Evolutionary conservation across 2,113 vertebrate genomes (phyloP).

Genomic region (Petrocephalus zakoni): DNA sequence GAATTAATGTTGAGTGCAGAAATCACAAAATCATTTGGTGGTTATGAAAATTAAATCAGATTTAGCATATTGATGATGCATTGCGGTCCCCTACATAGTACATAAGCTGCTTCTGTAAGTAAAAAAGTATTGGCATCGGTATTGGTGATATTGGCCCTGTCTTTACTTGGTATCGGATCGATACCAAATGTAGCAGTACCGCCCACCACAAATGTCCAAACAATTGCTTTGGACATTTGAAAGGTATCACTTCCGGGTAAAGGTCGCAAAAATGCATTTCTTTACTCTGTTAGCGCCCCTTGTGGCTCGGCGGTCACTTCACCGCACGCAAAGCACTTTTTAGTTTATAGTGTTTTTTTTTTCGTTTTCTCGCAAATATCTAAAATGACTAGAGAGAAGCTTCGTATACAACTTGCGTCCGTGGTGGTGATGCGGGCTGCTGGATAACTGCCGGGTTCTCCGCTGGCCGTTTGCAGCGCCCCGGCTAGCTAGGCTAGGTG

Average conservation of each 20-base stretch:
- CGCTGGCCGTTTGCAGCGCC: neutral
- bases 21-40: no score
- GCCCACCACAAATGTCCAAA: no score
- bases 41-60: no score
- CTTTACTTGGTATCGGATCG: no score
- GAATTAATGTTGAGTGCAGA: no score
- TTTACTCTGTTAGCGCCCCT: neutral
- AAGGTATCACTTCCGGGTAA: neutral
- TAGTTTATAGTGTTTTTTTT: neutral
- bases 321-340: neutral
- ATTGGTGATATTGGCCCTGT: no score
- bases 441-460: neutral
- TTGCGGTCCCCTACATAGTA: no score
- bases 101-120: no score
- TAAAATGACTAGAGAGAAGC: neutral
- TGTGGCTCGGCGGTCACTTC: neutral
- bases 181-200: no score
- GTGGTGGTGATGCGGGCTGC: neutral
- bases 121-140: no score
- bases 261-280: neutral
- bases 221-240: neutral
- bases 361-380: neutral
- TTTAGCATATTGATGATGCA: no score
- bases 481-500: no score
- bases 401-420: neutral